phyloP scores from a whole-genome alignment of 2,888 invertebrate species.

The Mactromeris polynyma region DNA sequence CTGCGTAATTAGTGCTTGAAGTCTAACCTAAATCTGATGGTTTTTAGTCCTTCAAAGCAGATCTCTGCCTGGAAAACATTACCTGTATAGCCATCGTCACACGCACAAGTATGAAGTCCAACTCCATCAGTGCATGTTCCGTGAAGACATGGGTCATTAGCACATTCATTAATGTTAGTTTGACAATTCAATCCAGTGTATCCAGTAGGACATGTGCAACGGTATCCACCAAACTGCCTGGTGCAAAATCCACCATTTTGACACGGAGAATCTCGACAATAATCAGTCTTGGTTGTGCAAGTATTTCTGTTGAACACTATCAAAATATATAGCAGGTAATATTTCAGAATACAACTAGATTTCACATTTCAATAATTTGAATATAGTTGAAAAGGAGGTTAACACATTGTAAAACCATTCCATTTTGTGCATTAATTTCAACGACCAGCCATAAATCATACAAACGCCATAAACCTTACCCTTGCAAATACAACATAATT shows the following conservation, averaged over 20 bases:
- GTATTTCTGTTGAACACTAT: slow-evolving; percentile 67
- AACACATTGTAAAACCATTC: no score
- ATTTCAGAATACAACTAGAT: neutral
- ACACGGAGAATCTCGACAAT: slow-evolving; percentile 70
- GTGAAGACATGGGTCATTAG: slow-evolving; percentile 49
- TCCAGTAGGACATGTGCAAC: slow-evolving; percentile 74
- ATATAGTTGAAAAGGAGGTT: no score
- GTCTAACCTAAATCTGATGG: no score
- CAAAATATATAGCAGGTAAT: slow-evolving; percentile 36
- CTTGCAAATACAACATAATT: no score
- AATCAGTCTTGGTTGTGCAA: slow-evolving; percentile 61
- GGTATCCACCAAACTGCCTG: slow-evolving; percentile 45
- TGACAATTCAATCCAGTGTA: slow-evolving; percentile 77
- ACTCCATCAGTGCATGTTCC: slow-evolving; percentile 88
- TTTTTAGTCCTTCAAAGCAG: no score
- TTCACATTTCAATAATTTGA: no score
- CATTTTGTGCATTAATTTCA: no score
- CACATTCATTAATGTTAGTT: slow-evolving; percentile 88
- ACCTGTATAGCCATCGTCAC: slow-evolving; percentile 94
- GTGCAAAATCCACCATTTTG: slow-evolving; percentile 64
- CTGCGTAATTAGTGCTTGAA: no score
- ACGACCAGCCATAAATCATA: no score
- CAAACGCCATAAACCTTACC: no score
- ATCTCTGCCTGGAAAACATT: slow-evolving; percentile 80
- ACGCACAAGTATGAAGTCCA: slow-evolving; percentile 94